Evolutionary conservation across 1,140 invertebrate genomes (phyloP).

Genomic region (Zelostemma sp.): DNA sequence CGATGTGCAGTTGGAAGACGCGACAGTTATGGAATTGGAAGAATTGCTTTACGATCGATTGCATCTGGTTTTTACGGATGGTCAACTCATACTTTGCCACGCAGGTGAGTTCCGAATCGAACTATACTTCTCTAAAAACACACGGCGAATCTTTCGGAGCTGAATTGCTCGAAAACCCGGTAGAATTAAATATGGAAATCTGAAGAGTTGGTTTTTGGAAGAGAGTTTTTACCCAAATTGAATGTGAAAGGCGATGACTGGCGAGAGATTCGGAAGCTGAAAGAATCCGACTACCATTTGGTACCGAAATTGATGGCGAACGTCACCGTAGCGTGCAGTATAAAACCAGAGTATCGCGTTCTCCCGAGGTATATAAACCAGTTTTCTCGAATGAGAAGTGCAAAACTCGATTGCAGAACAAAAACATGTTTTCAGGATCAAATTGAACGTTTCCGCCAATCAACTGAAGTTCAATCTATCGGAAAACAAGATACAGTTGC

Average conservation of each 20-base stretch:
- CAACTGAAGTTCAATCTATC: constrained; percentile 84
- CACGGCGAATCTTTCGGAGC: too few species aligned
- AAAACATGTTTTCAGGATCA: constrained; percentile 74
- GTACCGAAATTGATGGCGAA: constrained; percentile 80
- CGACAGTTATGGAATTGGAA: constrained; percentile 86
- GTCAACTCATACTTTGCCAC: constrained; percentile 72
- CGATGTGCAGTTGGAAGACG: constrained; percentile 78
- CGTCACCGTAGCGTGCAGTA: constrained; percentile 81
- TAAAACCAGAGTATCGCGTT: constrained; percentile 81
- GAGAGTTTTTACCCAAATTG: too few species aligned
- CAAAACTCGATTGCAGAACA: constrained; percentile 9
- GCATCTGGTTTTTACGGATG: constrained; percentile 77
- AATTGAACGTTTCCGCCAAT: constrained; percentile 81
- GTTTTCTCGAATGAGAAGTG: constrained; percentile 23
- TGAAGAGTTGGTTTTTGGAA: too few species aligned
- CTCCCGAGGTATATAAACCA: constrained; percentile 75
- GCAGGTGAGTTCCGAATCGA: constrained; percentile 51
- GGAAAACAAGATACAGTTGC: constrained; percentile 77
- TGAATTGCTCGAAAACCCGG: too few species aligned
- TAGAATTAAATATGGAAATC: too few species aligned
- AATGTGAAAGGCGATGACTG: constrained; percentile 84
- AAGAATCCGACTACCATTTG: constrained; percentile 83
- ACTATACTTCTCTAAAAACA: too few species aligned
- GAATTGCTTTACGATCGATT: constrained; percentile 85
- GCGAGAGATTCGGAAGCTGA: constrained; percentile 77